A percentile compares a stretch with the other conserved stretches of the same genome.
Evolutionary conservation across 2,113 vertebrate genomes (phyloP).

Genomic region (Serilophus lunatus): DNA sequence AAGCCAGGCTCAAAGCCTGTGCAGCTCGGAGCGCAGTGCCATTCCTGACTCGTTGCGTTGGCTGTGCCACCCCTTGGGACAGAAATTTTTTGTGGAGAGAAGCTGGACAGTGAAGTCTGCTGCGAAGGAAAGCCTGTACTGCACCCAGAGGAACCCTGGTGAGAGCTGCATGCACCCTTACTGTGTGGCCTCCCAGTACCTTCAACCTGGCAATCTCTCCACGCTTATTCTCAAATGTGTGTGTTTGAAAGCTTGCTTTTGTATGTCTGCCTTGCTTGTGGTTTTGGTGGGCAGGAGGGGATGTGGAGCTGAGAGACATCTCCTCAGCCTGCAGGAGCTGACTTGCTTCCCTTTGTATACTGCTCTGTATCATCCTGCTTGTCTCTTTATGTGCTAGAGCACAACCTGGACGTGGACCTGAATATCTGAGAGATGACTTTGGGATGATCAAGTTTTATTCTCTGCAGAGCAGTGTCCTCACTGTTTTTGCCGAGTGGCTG

Average conservation of each 20-base stretch:
- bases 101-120: constrained; percentile 91
- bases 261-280: background rate
- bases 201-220: background rate
- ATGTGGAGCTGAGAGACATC: fast-evolving
- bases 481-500: background rate
- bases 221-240: background rate
- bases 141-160: constrained; percentile 89
- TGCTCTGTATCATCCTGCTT: background rate
- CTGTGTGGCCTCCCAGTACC: background rate
- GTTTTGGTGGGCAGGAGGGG: background rate
- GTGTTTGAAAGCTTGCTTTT: background rate
- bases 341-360: background rate
- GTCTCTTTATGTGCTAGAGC: background rate
- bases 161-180: background rate
- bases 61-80: constrained; percentile 92
- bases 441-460: background rate
- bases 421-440: background rate
- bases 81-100: constrained; percentile 93
- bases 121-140: constrained; percentile 84
- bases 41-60: constrained; percentile 88
- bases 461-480: background rate
- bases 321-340: background rate
- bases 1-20: constrained; percentile 83
- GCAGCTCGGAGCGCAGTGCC: constrained; percentile 78
- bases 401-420: background rate